Conservation (phyloP, 2,113 vertebrate species). For the Coptodon bakossiorum region DNA sequence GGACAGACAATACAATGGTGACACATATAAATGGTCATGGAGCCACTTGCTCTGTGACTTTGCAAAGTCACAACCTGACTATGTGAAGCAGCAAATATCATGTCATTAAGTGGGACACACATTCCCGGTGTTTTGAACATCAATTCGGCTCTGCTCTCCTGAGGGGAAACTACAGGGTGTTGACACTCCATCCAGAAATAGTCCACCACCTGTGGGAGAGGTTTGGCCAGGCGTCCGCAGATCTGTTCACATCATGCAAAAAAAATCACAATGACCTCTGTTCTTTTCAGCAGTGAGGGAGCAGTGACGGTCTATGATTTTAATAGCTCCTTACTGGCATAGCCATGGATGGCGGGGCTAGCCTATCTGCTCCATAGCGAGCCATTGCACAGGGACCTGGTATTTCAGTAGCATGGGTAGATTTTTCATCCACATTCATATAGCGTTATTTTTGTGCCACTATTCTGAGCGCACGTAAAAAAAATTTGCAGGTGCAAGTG, state of each 20-base stretch:
- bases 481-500: not conserved
- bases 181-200: not conserved
- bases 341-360: not conserved
- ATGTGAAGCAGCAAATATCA: not conserved
- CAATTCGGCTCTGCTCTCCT: not conserved
- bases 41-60: not conserved
- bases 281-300: not conserved
- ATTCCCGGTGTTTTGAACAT: not conserved
- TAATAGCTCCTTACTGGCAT: not conserved
- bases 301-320: not conserved
- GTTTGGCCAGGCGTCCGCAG: not conserved
- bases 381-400: not conserved
- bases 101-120: not conserved
- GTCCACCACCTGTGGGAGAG: not conserved
- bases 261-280: not conserved
- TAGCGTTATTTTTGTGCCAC: accelerated
- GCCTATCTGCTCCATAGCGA: not conserved
- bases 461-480: not conserved
- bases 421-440: not conserved
- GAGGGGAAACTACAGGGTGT: not conserved
- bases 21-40: not conserved
- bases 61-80: not conserved
- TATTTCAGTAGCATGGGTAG: not conserved
- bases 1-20: not conserved
- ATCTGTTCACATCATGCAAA: not conserved